Evolutionary conservation across 2,888 invertebrate genomes (phyloP), one percentile per base, ranked within the genome.

Genomic region (Idaea straminata): DNA sequence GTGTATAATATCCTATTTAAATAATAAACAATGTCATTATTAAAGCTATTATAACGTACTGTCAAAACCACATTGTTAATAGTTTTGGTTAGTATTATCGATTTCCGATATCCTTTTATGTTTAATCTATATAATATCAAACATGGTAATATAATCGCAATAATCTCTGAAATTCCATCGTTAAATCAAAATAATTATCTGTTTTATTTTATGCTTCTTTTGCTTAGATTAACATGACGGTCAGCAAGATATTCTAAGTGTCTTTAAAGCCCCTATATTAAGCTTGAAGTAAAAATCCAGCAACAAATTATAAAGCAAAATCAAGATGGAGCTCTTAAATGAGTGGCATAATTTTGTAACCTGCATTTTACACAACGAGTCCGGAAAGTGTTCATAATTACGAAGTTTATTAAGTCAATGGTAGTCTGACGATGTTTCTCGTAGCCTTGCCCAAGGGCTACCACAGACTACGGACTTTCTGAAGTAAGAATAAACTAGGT

Each of bases 321-420:
- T 10, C 47, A 47, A 47, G 47, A 47, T 47, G 47, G 47, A 13
- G 6, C 47, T 13, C 10, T 13, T 10, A 47, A 47, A 10, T 13
- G 47, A 47, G 47, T 47, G 47, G 47, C 47, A 47, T 47, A 47
- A 10, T 47, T 47, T 47, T 47, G 47, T 47, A 47, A 10, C 47
- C 13, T 10, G 47, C 47, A 47, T 7, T 47, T 47, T 47, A 47
- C 13, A 10, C 61, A 60, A 64, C 62, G 57, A 62, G 62, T 47
- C 59, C 47, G 34, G 57, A 61, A 61, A 63, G 66, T 66, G 68
- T 66, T 64, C 66, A 64, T 66, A 68, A 68, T 68, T 66, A 66
- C 65, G 61, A 66, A 64, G 64, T 68, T 64, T 69, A 66, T 69
- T 64, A 69, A 68, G 64, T 64, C 64, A 68, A 68, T 66, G 66